A percentile compares a stretch with the other conserved stretches of the same genome.
Evolutionary conservation across 64 coral and sea anemone species (phyloP).

Genomic region (Anthopleura sola): DNA sequence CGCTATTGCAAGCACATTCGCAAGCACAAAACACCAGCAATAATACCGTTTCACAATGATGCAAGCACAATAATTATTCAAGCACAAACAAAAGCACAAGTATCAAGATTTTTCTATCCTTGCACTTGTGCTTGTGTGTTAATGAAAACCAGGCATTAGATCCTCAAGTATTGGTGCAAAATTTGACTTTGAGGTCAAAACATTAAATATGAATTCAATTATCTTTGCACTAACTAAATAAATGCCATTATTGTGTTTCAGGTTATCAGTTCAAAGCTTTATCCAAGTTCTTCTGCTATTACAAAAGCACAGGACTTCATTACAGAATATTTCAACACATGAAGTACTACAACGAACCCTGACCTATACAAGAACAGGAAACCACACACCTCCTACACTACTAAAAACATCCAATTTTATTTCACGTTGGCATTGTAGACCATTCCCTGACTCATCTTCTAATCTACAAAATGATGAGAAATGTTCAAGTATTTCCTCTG

Average conservation of each 20-base stretch:
- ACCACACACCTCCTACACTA: background rate
- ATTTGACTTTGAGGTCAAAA: too few species aligned
- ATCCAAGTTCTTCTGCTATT: constrained; percentile 47
- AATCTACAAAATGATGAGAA: constrained; percentile 10
- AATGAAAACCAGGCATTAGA: too few species aligned
- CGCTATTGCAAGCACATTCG: too few species aligned
- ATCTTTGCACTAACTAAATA: too few species aligned
- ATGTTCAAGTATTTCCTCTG: constrained; percentile 40
- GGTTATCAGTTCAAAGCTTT: constrained; percentile 34
- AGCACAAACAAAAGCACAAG: too few species aligned
- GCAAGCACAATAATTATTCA: too few species aligned
- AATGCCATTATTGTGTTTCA: background rate
- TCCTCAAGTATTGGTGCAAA: too few species aligned
- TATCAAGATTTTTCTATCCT: too few species aligned
- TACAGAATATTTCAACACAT: constrained; percentile 26
- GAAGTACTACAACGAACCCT: constrained; percentile 1
- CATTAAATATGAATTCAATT: too few species aligned
- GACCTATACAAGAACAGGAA: constrained; percentile 25
- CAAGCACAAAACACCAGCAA: too few species aligned
- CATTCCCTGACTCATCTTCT: constrained; percentile 4
- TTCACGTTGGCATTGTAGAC: constrained; percentile 27
- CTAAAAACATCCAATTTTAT: constrained; percentile 47
- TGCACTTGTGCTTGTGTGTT: too few species aligned
- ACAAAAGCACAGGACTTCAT: constrained; percentile 9
- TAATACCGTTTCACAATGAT: too few species aligned